A percentile compares a stretch with the other conserved stretches of the same genome.
These are phyloP conservation scores for Junonia oenone DNA, from an alignment of 2,888 invertebrate genomes.

Conservation along the genomic window DNA sequence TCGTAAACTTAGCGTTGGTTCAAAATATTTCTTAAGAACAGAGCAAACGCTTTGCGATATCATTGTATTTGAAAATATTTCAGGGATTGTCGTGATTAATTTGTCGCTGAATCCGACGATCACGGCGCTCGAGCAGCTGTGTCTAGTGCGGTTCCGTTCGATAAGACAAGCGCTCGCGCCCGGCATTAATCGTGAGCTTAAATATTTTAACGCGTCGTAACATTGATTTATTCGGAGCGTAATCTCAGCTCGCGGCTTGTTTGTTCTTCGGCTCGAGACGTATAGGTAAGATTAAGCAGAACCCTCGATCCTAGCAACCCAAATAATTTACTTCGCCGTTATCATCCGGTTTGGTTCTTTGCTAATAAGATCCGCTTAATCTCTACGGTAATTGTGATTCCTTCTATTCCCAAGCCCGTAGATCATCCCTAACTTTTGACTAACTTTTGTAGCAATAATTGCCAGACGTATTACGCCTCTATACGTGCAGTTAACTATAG, in stretches of 20 bases:
- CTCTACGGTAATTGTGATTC: conserved; percentile 21
- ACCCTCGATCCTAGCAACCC: conserved; percentile 50
- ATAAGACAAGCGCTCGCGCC: conserved; percentile 59
- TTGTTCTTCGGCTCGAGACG: conserved; percentile 74
- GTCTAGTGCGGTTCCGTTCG: conserved; percentile 48
- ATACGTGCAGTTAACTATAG: conserved; percentile 47
- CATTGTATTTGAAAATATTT: conserved; percentile 32
- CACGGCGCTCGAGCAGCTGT: conserved; percentile 45
- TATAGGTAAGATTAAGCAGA: conserved; percentile 69
- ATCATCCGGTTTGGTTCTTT: conserved; percentile 39
- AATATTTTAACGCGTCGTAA: conserved; percentile 79
- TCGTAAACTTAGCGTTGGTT: neutral
- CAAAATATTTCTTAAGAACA: neutral
- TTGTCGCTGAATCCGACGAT: conserved; percentile 33
- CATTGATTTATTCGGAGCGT: conserved; percentile 76
- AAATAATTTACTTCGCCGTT: conserved; percentile 43
- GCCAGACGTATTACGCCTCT: conserved; percentile 5
- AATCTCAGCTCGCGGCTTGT: conserved; percentile 75
- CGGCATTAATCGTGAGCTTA: conserved; percentile 76
- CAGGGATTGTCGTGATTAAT: conserved; percentile 37
- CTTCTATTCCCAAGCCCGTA: neutral
- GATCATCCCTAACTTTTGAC: neutral
- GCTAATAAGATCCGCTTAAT: conserved; percentile 49
- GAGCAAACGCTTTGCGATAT: conserved; percentile 7
- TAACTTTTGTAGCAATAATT: neutral